Percentiles rank a stretch among this genome's conserved stretches.
Evolutionary conservation across 1,140 invertebrate genomes (phyloP).

Genomic region (Aphis gossypii): DNA sequence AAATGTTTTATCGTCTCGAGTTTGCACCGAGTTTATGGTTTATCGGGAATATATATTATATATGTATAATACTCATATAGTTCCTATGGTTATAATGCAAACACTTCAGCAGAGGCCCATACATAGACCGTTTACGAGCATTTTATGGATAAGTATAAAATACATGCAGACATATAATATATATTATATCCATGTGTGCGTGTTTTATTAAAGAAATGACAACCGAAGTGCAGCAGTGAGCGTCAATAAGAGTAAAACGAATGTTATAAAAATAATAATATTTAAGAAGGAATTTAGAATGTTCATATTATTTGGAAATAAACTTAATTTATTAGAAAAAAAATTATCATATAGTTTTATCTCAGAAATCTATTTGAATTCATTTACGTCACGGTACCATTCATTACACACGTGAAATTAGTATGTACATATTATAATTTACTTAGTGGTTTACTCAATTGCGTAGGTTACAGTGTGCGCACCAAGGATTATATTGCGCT

Average conservation of each 20-base stretch:
- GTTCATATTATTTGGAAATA: neutral
- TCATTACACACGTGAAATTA: neutral
- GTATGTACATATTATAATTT: no score
- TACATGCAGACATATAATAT: neutral
- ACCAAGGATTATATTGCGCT: no score
- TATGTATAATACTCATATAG: neutral
- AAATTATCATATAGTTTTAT: neutral
- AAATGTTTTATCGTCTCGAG: conserved; percentile 51
- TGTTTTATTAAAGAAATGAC: conserved; percentile 39
- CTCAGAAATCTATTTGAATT: neutral
- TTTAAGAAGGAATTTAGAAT: neutral
- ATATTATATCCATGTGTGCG: neutral
- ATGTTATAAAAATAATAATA: neutral
- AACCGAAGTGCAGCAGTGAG: neutral
- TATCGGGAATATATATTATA: conserved; percentile 6
- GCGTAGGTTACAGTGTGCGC: no score
- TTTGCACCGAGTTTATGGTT: conserved; percentile 49
- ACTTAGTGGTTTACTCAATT: neutral
- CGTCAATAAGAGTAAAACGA: neutral
- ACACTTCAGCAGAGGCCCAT: conserved; percentile 9
- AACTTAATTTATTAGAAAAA: neutral
- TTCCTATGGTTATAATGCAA: neutral
- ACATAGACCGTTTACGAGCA: conserved; percentile 10
- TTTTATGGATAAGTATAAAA: conserved; percentile 12
- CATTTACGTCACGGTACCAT: neutral